Evolutionary conservation across 2,113 vertebrate genomes (phyloP), one percentile per base, ranked within the genome.

Genomic region (Aegithalos caudatus): DNA sequence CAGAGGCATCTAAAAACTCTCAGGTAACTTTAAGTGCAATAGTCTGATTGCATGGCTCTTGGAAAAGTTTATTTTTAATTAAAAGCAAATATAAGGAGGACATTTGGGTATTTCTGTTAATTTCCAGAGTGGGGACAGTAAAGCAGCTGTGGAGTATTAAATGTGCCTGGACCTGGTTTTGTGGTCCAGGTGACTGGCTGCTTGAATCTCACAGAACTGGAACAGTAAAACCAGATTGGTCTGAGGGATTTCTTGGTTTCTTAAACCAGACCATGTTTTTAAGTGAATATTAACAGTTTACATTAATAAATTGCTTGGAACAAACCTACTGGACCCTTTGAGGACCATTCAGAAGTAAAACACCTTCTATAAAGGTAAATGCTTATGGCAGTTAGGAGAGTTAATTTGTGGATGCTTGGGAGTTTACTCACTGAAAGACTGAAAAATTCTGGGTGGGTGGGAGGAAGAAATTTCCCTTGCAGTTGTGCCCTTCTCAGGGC

Each of bases 1-100:
- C 98, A 92, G 99, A 99, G 97, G 96, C 97, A 51, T 96, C 98
- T 81, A 98, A 99, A 98, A 97, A 98, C 97, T 98, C 99, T 99
- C 99, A 99, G 99, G 99, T 99, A 98, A 97, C 77, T 86, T 90
- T 35, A 90, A 79, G 27, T 9, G 2, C 38, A 69, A 29, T 85
- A 92, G 29, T 11, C 16, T 2, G 1, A 48, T 77, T 80, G 25
- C n/a, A 44, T 65, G 33, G 54, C 42, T 71, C 47, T 89, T 77
- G 67, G 40, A 62, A 82, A 84, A 67, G 47, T 45, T 12, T 48
- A 18, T 77, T 95, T 92, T 74, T 93, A 70, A 9, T n/a, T 50
- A 56, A 86, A 86, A 83, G 15, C 24, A 66, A 64, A 40, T 45
- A 9, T 47, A 31, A 79, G 64, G 77, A 88, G 40, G 35, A 20